Evolutionary conservation across 2,113 vertebrate species (phyloP), one percentile per base, ranked within the genome.

Genomic region (Aepyceros melampus): DNA sequence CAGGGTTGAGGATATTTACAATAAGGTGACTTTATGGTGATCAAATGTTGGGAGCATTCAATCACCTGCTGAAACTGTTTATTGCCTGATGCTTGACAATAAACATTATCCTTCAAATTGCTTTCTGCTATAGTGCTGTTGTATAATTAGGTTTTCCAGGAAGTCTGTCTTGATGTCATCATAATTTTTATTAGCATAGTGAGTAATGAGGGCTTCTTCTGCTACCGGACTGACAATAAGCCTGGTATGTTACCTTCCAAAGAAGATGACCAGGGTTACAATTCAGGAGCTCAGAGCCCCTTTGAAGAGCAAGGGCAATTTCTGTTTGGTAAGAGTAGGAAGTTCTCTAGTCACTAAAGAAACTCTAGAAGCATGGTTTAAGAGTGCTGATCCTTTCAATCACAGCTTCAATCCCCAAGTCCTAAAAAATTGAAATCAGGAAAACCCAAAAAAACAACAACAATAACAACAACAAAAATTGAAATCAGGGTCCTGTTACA

Each of bases 151-250:
- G 79, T 98, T 98, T 98, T 98, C 94, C 85, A 97, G 56, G 96
- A 98, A 98, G 98, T 98, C 82, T 96, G 71, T 97, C 98, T 97
- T 98, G 74, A 88, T 98, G 97, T 97, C 98, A 98, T 98, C 94
- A 97, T 97, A 97, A 98, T 98, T 98, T 99, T 98, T 95, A 98
- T 98, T 98, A 98, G 95, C 53, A 89, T 87, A 71, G 88, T 97
- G 96, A 98, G 91, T 96, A 97, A 97, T 96, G 98, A 95, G 95
- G 98, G 95, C 95, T 98, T 98, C 96, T 98, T 97, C 95, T 97
- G 74, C 81, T 88, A 93, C 98, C 64, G 97, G 78, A 98, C 87
- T 97, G 86, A 97, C 89, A 67, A 94, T 94, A 98, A 96, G 76
- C 64, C 93, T 97, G 85, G n/a, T 71, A 40, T 89, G 27, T 62